Base-by-base conservation (phyloP, 2,113 vertebrate species). In the Semicossyphus pulcher region DNA sequence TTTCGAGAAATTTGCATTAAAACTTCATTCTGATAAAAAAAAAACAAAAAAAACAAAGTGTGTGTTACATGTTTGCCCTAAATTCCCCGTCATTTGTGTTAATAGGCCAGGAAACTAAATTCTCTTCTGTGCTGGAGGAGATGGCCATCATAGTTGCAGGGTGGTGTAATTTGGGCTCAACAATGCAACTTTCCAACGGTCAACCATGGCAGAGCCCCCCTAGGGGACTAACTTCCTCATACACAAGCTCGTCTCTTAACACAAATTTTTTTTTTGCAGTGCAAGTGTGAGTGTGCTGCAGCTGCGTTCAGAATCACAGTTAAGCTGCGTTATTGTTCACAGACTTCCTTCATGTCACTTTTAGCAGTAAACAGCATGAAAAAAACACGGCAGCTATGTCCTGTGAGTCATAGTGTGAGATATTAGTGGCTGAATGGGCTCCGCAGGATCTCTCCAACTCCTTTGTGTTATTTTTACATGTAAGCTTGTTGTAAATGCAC, bases 221-320 rank as follows among this genome's bases (percentile, higher is more conserved):
- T 53, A 65, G 86, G 84, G 85, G 70, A 62, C 21, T 2, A 3
- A 83, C 89, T 90, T 91, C 89, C 89, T 90, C 54, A 71, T 42
- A 29, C n/a, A 70, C 82, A 76, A 80, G 21, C 48, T 6, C n/a
- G 0, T 82, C 77, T 73, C 49, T 87, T 76, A 90, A 76, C 81
- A 68, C 65, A 21, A 16, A 0, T 5, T 51, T 51, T 57, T 25
- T 52, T 64, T 48, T 20, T 31, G n/a, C 15, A 12, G 25, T 5
- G 1, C n/a, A 28, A 41, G 12, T 49, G 42, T 58, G 48, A 74
- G n/a, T 32, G 59, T 12, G 44, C 15, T 42, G 58, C 84, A 85
- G 73, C 78, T 85, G 80, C 41, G 32, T 61, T 60, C 5, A 72
- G 26, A 78, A 59, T 84, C 41, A 66, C 15, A 28, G 63, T 48